phyloP scores from a whole-genome alignment of 2,113 vertebrate species.

The Zapus hudsonius region DNA sequence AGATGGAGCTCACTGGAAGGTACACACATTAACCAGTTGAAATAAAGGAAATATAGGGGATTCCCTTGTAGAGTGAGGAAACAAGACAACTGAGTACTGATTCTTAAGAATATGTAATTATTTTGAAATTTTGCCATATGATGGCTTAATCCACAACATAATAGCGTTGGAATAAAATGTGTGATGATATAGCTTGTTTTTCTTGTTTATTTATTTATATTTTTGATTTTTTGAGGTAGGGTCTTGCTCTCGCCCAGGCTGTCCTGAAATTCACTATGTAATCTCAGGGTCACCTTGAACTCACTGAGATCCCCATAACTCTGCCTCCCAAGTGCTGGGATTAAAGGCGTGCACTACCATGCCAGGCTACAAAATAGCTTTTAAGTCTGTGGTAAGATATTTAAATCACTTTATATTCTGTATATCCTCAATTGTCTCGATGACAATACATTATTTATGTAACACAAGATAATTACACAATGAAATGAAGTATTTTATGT shows the following conservation, averaged over 20 bases:
- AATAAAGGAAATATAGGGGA: not conserved
- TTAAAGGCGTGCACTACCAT: no score
- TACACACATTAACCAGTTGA: not conserved
- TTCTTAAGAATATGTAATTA: not conserved
- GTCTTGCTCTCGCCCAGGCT: no score
- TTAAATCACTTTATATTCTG: not conserved
- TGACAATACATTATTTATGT: not conserved
- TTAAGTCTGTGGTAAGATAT: not conserved
- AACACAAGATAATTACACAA: not conserved
- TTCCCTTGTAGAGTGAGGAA: not conserved
- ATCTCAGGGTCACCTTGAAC: no score
- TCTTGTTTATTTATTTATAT: no score
- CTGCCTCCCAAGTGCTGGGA: no score
- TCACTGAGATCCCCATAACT: no score
- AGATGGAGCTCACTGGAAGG: not conserved
- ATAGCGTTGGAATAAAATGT: conserved; percentile 2
- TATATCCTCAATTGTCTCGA: not conserved
- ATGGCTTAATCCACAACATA: not conserved
- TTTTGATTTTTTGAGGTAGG: no score
- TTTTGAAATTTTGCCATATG: conserved; percentile 7
- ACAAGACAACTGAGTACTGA: not conserved
- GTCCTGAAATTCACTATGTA: no score
- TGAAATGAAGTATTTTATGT: not conserved
- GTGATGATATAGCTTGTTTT: conserved; percentile 4
- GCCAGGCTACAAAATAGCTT: no score